A percentile compares a stretch with the other conserved stretches of the same genome.
Evolutionary conservation across 1,140 invertebrate genomes (phyloP).

Genomic region (Metaphire vulgaris): DNA sequence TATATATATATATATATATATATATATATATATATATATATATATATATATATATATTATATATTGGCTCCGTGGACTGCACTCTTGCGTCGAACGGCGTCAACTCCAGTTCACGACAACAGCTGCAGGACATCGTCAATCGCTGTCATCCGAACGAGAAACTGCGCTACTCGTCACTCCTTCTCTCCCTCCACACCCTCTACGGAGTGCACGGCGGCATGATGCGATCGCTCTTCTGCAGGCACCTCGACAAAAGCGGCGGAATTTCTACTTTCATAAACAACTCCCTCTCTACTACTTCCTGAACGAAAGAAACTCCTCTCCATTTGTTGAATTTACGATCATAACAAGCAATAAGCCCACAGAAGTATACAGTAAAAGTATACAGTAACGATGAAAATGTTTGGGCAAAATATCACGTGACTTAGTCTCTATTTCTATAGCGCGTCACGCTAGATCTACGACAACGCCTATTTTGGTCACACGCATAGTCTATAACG

Average conservation of each 20-base stretch:
- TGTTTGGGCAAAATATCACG: no score
- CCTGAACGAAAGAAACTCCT: no score
- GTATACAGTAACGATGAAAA: no score
- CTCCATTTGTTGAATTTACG: no score
- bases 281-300: not conserved
- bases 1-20: not conserved
- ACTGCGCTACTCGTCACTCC: slow-evolving; percentile 46
- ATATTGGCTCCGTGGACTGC: not conserved
- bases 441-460: no score
- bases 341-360: no score
- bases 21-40: not conserved
- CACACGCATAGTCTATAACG: no score
- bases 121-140: slow-evolving; percentile 45
- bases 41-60: not conserved
- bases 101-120: slow-evolving; percentile 41
- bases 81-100: slow-evolving; percentile 34
- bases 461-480: no score
- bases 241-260: slow-evolving; percentile 40
- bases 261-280: slow-evolving; percentile 30
- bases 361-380: no score
- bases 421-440: no score
- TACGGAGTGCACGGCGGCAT: slow-evolving; percentile 47
- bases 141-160: slow-evolving; percentile 40
- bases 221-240: slow-evolving; percentile 47
- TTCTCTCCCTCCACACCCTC: slow-evolving; percentile 45